Base-by-base conservation (phyloP, 2,797 vertebrate species). In the Champsocephalus esox region DNA sequence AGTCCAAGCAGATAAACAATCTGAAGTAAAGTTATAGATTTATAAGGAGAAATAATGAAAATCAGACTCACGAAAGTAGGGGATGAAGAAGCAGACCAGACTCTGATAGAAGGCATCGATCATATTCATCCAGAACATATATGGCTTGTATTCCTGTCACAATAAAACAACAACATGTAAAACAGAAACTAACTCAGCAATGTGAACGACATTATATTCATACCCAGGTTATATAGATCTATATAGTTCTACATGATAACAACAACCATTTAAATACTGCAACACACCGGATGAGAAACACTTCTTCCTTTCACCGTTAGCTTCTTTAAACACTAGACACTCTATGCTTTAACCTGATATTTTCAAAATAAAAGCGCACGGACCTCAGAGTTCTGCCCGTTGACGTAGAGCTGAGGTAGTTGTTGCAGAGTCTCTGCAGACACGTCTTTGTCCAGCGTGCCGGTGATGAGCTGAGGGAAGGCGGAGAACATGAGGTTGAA, bases 121-220 rank as follows among this genome's bases (percentile, higher is more conserved):
- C 98, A 99, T 99, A 87, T 98, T 99, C 91, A 98, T 95, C 98
- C 98, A 99, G 94, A 99, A 99, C 92, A 99, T 96, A 7, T 96
- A 96, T 63, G 97, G 98, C 80, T 97, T 96, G 77, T 98, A 99
- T 87, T 98, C 98, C 98, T 99, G 90, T 4, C 79, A 73, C 69
- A 86, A 0, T 77, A 57, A 73, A 49, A 0, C 63, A 38, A 8
- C 34, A 38, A 38, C 1, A 38, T 6, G 8, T 38, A 8, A 38
- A 38, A 38, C 34, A 8, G 34, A 8, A 38, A 38, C 7, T 34
- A 34, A 34, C 34, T 34, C 34, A 67, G 13, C 54, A 17, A 9
- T 0, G 12, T 48, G 46, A 48, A 48, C 2, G 46, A 9, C 46
- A 17, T 49, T 49, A 8, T 52, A 4, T 24, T 68, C 34, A 41